Percentiles rank a stretch among this genome's conserved stretches.
Evolutionary conservation across 1,140 invertebrate species (phyloP).

Genomic region (Zaprionus africanus): DNA sequence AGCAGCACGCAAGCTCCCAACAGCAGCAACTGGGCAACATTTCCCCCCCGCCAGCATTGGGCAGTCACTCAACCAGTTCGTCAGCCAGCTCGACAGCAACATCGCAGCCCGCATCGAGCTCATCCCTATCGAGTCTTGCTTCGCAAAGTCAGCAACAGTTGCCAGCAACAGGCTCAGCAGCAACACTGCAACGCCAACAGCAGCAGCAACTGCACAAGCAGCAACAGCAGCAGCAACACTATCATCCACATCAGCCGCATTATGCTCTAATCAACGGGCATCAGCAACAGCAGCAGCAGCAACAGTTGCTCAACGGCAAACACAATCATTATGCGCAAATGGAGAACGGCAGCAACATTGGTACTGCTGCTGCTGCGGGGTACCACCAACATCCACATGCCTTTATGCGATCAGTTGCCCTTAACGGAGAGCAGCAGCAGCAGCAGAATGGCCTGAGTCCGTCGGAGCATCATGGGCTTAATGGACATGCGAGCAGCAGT

Average conservation of each 20-base stretch:
- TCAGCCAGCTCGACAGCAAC: constrained; percentile 79
- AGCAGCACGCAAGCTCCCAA: constrained; percentile 44
- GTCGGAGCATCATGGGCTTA: constrained; percentile 58
- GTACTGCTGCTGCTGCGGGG: not conserved
- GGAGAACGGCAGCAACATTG: constrained; percentile 34
- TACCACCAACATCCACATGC: constrained; percentile 35
- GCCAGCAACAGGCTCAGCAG: constrained; percentile 35
- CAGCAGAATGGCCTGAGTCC: constrained; percentile 54
- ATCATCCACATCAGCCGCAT: constrained; percentile 59
- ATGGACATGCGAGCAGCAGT: constrained; percentile 57
- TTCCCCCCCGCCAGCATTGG: constrained; percentile 61
- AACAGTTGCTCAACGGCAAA: constrained; percentile 46
- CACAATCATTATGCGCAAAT: constrained; percentile 34
- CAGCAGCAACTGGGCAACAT: constrained; percentile 67
- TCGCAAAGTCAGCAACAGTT: constrained; percentile 78
- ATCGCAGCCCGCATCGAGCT: constrained; percentile 80
- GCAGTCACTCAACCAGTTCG: constrained; percentile 77
- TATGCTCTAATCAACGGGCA: constrained; percentile 73
- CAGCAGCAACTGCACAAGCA: constrained; percentile 59
- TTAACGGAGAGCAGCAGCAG: constrained; percentile 37
- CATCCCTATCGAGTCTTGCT: constrained; percentile 74
- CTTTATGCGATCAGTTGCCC: constrained; percentile 27
- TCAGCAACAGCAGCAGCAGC: constrained; percentile 50
- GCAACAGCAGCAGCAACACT: constrained; percentile 52
- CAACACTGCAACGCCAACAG: constrained; percentile 57